Percentiles rank a stretch among this genome's conserved stretches.
Evolutionary conservation across 2,797 vertebrate species (phyloP).

Genomic region (Diplodus sargus): DNA sequence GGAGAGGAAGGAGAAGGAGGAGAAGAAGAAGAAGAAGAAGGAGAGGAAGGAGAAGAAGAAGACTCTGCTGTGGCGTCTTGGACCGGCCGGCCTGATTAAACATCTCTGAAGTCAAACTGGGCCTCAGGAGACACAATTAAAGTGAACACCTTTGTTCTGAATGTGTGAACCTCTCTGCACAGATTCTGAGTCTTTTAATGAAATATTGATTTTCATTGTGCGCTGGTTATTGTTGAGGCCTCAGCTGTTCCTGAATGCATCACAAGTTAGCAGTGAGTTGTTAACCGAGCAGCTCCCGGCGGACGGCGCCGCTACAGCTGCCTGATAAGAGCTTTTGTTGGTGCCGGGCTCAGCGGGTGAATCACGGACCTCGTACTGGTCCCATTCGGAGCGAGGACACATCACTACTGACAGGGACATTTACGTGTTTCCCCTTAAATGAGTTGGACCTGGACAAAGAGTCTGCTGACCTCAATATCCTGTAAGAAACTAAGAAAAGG

Average conservation of each 20-base stretch:
- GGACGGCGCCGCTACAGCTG: constrained; percentile 10
- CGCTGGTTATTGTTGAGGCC: constrained; percentile 37
- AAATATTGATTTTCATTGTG: constrained; percentile 65
- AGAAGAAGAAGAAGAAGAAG: too few species aligned
- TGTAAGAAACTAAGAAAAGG: too few species aligned
- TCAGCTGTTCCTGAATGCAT: constrained; percentile 31
- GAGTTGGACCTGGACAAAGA: too few species aligned
- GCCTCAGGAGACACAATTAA: not conserved
- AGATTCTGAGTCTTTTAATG: constrained; percentile 57
- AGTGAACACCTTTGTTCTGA: constrained; percentile 21
- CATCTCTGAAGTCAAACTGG: too few species aligned
- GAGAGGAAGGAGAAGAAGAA: too few species aligned
- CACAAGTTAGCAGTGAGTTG: constrained; percentile 36
- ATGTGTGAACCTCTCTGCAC: constrained; percentile 27
- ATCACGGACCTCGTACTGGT: not conserved
- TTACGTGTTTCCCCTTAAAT: too few species aligned
- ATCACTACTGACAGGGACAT: not conserved
- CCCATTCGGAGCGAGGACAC: not conserved
- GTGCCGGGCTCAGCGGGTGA: constrained; percentile 2
- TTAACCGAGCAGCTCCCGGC: constrained; percentile 3
- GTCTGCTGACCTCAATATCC: too few species aligned
- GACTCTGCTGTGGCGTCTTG: too few species aligned
- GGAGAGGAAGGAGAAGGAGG: too few species aligned
- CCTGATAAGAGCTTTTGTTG: constrained; percentile 35
- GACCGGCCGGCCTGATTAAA: not conserved